A percentile compares a stretch with the other conserved stretches of the same genome.
phyloP scores from a whole-genome alignment of 1,140 invertebrate genomes.

The Elysia chlorotica region DNA sequence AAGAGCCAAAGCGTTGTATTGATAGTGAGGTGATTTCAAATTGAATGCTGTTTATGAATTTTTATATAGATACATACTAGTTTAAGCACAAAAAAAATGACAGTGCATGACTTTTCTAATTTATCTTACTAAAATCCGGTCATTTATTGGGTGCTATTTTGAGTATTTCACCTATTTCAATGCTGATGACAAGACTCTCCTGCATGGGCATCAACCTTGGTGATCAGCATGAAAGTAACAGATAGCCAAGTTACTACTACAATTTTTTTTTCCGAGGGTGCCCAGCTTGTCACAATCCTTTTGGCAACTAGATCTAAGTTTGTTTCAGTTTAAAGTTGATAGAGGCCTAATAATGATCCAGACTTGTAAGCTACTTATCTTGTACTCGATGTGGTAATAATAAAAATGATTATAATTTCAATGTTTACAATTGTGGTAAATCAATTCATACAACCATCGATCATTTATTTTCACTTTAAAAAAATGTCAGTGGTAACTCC shows the following conservation, averaged over 20 bases:
- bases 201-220: background rate
- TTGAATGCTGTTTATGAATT: background rate
- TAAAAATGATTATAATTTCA: too few species aligned
- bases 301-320: background rate
- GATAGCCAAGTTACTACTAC: background rate
- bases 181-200: background rate
- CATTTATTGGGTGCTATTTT: background rate
- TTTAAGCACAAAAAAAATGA: background rate
- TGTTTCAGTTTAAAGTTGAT: background rate
- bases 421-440: too few species aligned
- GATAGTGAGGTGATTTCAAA: conserved; percentile 14
- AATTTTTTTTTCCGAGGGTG: background rate
- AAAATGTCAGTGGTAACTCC: too few species aligned
- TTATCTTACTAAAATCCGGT: background rate
- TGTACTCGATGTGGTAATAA: too few species aligned
- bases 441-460: too few species aligned
- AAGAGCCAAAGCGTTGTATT: conserved; percentile 19
- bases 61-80: background rate
- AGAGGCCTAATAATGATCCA: background rate
- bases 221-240: background rate
- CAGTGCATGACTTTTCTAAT: background rate
- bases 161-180: background rate
- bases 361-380: conserved; percentile 1
- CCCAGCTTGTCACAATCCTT: background rate
- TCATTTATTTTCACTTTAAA: too few species aligned